phyloP scores from a whole-genome alignment of 2,888 invertebrate species.

The Zygothrica quintamaculata region DNA sequence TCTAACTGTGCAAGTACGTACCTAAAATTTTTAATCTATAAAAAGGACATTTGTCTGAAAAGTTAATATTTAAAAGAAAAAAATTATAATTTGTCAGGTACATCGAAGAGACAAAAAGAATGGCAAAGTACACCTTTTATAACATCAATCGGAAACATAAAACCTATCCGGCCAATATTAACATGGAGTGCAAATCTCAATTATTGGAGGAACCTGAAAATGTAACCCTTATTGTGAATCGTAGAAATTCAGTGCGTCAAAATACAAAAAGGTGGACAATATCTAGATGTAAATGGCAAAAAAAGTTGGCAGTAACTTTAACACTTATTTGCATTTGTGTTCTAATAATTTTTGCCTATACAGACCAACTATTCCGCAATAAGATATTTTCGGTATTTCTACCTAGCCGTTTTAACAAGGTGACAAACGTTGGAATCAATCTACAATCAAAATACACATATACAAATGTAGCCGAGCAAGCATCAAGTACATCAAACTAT shows the following conservation, averaged over 20 bases:
- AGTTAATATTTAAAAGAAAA: too few relatives aligned
- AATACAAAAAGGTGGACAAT: slow-evolving; percentile 54
- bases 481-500: slow-evolving; percentile 30
- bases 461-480: slow-evolving; percentile 38
- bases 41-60: neutral
- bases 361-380: slow-evolving; percentile 73
- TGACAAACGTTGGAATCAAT: slow-evolving; percentile 42
- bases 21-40: too few relatives aligned
- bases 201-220: slow-evolving; percentile 67
- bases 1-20: slow-evolving; percentile 9
- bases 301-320: slow-evolving; percentile 74
- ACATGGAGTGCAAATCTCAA: slow-evolving; percentile 67
- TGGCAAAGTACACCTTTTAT: slow-evolving; percentile 65
- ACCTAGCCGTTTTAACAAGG: slow-evolving; percentile 47
- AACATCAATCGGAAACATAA: slow-evolving; percentile 68
- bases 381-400: slow-evolving; percentile 73
- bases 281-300: slow-evolving; percentile 77
- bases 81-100: slow-evolving; percentile 42
- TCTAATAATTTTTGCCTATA: slow-evolving; percentile 82
- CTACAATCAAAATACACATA: slow-evolving; percentile 42
- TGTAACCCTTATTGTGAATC: slow-evolving; percentile 67
- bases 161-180: slow-evolving; percentile 67
- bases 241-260: slow-evolving; percentile 57
- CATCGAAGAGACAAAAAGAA: slow-evolving; percentile 42
- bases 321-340: slow-evolving; percentile 79